These are phyloP conservation scores for Tupaia tana DNA, from an alignment of 2,113 vertebrate species.

Conservation along the genomic window DNA sequence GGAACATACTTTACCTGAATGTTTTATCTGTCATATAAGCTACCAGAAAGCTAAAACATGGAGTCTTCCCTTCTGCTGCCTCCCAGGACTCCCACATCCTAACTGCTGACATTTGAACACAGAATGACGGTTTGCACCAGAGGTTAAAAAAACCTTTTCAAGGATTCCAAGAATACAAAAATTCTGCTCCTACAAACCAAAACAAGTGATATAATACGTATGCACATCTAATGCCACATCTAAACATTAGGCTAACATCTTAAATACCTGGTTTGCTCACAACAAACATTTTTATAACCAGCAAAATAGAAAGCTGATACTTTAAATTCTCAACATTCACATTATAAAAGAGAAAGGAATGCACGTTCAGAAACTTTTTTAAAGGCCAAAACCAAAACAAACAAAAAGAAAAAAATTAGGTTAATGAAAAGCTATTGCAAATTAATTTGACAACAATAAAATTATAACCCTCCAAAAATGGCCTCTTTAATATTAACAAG, in stretches of 20 bases:
- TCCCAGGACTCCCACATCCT: not conserved
- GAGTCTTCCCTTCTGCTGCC: not conserved
- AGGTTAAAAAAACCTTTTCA: not conserved
- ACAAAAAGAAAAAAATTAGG: not conserved
- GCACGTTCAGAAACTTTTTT: not conserved
- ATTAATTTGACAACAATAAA: not conserved
- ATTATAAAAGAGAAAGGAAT: conserved; percentile 36
- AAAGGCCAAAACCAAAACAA: not conserved
- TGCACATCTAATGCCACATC: not conserved
- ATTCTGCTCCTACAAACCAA: conserved; percentile 20
- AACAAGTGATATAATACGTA: not conserved
- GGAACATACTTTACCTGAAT: not conserved
- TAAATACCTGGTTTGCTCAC: not conserved
- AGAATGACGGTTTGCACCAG: not conserved
- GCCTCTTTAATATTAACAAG: conserved; percentile 83
- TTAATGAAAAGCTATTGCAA: conserved; percentile 1
- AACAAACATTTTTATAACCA: not conserved
- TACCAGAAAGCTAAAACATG: not conserved
- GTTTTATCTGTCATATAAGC: not conserved
- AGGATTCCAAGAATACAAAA: conserved; percentile 10
- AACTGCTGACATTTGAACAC: not conserved
- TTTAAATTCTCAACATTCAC: conserved; percentile 18
- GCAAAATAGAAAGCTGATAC: not conserved
- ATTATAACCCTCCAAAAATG: conserved; percentile 46
- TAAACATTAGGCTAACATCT: not conserved